Percentiles rank a stretch among this genome's conserved stretches.
Conservation (phyloP, 2,113 vertebrate species). For the Paramisgurnus dabryanus region DNA sequence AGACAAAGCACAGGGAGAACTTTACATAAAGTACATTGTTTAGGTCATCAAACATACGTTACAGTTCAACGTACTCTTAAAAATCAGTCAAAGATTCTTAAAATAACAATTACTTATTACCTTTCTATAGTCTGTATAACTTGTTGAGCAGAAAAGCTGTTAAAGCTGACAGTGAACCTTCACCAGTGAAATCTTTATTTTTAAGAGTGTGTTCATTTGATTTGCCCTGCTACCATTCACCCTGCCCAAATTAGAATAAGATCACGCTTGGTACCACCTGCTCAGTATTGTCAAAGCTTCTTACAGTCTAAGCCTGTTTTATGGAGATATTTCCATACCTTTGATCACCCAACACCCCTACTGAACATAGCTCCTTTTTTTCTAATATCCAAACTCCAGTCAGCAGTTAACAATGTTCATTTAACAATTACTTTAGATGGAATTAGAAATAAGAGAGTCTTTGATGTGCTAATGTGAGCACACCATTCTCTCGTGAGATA, state of each 20-base stretch:
- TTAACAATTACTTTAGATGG: constrained; percentile 74
- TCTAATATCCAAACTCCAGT: constrained; percentile 70
- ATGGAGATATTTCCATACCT: constrained; percentile 71
- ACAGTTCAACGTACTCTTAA: no score
- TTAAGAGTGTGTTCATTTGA: no score
- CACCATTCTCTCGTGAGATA: constrained; percentile 53
- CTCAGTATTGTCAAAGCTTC: constrained; percentile 59
- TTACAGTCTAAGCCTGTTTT: constrained; percentile 61
- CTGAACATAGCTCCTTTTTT: constrained; percentile 49
- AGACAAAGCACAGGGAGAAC: neutral
- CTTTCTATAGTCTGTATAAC: no score
- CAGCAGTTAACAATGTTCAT: constrained; percentile 75
- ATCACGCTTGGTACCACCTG: constrained; percentile 26
- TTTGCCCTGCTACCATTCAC: neutral
- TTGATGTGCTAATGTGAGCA: constrained; percentile 77
- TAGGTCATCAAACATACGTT: neutral
- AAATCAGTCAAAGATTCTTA: no score
- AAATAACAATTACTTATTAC: no score
- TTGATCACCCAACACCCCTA: constrained; percentile 70
- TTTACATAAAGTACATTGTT: neutral
- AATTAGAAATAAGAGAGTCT: constrained; percentile 71
- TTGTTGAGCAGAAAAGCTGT: no score
- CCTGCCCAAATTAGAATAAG: constrained; percentile 25
- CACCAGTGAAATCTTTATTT: no score
- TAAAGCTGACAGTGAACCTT: no score